Evolutionary conservation across 2,113 vertebrate species (phyloP), one percentile per base, ranked within the genome.

Genomic region (Poeciliopsis occidentalis): DNA sequence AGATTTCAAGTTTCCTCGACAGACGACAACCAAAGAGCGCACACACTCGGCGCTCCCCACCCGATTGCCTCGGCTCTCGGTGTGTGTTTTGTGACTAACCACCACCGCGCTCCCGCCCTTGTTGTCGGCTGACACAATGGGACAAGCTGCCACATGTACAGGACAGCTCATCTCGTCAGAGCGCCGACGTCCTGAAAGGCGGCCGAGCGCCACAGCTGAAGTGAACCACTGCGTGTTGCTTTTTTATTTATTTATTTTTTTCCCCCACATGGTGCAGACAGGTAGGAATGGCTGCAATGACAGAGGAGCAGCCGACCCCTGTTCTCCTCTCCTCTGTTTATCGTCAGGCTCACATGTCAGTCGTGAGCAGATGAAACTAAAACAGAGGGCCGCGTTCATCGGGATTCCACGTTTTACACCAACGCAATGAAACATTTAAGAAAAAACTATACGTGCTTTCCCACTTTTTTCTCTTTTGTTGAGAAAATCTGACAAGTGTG

Each of bases 141-240:
- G 87, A 70, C 85, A 61, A 92, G 91, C 75, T 26, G 60, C 80
- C 74, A 79, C 92, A 87, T 34, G 91, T 30, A 17, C 41, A 51
- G 24, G 67, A 64, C 78, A 62, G 61, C 68, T 73, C 75, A 8
- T 73, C 27, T 76, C 11, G 71, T 81, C 79, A 85, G 66, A 78
- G 70, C 30, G 1, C n/a, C 60, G 4, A 76, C 26, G 41, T 65
- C 66, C 71, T 47, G 64, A 74, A 75, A 27, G 74, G 78, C 61
- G 54, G 34, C 26, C 60, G 63, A 34, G 37, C 12, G 3, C 30
- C 63, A 64, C 79, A 86, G 78, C 71, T 71, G 75, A 73, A 75
- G 7, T 12, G 63, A 81, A 66, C 37, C 61, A 85, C 75, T 82
- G 74, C 60, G 65, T 65, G 77, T 82, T 85, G 82, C 5, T 54